Conservation (phyloP, 2,797 vertebrate species). For the Trematomus bernacchii region DNA sequence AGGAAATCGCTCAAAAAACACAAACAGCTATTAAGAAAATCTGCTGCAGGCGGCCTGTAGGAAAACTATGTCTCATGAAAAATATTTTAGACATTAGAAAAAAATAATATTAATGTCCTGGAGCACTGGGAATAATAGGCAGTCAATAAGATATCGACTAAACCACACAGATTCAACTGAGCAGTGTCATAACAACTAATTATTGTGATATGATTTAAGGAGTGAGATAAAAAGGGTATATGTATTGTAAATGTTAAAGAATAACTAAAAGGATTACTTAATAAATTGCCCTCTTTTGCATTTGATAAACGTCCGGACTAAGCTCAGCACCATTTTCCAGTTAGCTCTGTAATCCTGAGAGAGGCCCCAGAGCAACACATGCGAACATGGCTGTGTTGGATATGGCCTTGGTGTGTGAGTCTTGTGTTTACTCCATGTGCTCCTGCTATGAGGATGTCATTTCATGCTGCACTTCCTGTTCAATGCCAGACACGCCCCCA, state of each 20-base stretch:
- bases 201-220: neutral
- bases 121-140: neutral
- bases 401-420: conserved; percentile 29
- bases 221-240: neutral
- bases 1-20: neutral
- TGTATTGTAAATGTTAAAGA: neutral
- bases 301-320: neutral
- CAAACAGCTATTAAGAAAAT: conserved; percentile 6
- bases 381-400: conserved; percentile 25
- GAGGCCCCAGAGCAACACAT: neutral
- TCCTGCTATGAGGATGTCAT: conserved; percentile 59
- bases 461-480: conserved; percentile 69
- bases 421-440: conserved; percentile 78
- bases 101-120: neutral
- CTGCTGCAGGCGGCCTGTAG: neutral
- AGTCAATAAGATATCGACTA: neutral
- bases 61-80: neutral
- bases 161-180: neutral
- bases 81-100: neutral
- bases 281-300: neutral
- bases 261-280: neutral
- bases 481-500: conserved; percentile 58
- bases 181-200: neutral
- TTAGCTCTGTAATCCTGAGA: neutral
- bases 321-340: neutral